Base-by-base conservation (phyloP, 2,113 vertebrate genomes). In the Tauraco erythrolophus region DNA sequence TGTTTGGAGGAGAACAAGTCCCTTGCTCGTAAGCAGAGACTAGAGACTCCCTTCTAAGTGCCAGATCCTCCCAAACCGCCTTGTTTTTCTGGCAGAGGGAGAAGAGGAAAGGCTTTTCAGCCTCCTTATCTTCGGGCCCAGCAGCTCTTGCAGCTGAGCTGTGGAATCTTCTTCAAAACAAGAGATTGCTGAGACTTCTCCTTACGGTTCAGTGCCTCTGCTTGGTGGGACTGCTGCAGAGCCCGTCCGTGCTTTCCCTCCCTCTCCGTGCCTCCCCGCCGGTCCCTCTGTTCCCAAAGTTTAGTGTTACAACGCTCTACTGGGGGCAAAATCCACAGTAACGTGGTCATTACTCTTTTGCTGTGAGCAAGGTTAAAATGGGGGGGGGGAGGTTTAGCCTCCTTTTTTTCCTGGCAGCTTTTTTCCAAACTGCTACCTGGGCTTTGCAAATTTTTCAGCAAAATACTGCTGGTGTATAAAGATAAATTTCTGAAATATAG, bases 301-400 rank as follows among this genome's bases (percentile, higher is more conserved):
- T 78, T 83, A 50, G 25, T 0, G 57, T 51, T 56, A 6, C 2
- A 8, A 8, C 13, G 37, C 46, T 3, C n/a, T 1, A 0, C 0
- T 53, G 43, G 85, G n/a, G 41, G 35, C 24, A 18, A 84, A 81
- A 88, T 21, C 77, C 56, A 0, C 0, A 30, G 37, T 1, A 4
- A 6, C 2, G 39, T 4, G 12, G 31, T 45, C 1, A 0, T 56
- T 51, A 0, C 21, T 33, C 28, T 14, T 39, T 58, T 81, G 82
- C 78, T 23, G 19, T 25, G 74, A 11, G 27, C n/a, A 16, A 50
- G 60, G n/a, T 37, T 68, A 2, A 65, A 4, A 64, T 4, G 7
- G 5, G 27, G 5, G 6, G 0, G 0, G 6, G 4, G 22, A 39
- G 13, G 11, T 33, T 61, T 54, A 33, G 7, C 46, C 8, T 16